These are phyloP conservation scores for Perizoma flavofasciatum DNA, from an alignment of 2,888 invertebrate genomes.

Conservation along the genomic window DNA sequence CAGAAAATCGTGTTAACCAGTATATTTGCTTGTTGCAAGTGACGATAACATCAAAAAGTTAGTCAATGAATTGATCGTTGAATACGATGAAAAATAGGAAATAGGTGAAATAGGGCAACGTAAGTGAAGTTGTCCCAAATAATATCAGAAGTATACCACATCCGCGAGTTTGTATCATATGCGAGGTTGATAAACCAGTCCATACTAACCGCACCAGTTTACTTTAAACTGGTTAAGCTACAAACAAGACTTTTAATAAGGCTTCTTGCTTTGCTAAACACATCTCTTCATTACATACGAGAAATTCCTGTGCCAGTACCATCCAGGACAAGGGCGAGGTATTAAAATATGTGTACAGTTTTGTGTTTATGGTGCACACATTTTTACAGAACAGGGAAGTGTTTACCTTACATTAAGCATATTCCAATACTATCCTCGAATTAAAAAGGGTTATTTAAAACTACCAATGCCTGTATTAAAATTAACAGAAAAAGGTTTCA, in stretches of 20 bases:
- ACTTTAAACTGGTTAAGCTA: slow-evolving; percentile 68
- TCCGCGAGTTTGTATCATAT: slow-evolving; percentile 74
- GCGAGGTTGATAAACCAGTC: slow-evolving; percentile 76
- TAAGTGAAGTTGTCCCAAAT: slow-evolving; percentile 58
- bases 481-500: slow-evolving; percentile 16
- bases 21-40: slow-evolving; percentile 58
- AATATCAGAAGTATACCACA: slow-evolving; percentile 78
- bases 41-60: slow-evolving; percentile 54
- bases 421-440: no score
- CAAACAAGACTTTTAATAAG: slow-evolving; percentile 68
- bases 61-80: slow-evolving; percentile 50
- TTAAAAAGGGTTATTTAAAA: no score
- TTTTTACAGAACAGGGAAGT: no score
- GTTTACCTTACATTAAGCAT: no score
- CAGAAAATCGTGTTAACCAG: background rate
- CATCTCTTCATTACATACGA: slow-evolving; percentile 51
- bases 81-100: background rate
- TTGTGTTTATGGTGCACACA: slow-evolving; percentile 10
- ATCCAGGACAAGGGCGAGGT: slow-evolving; percentile 34
- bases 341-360: slow-evolving; percentile 6
- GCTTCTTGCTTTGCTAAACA: slow-evolving; percentile 63
- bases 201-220: slow-evolving; percentile 62
- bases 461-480: slow-evolving; percentile 9
- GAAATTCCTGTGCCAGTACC: slow-evolving; percentile 48
- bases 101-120: slow-evolving; percentile 28